phyloP scores from a whole-genome alignment of 2,113 vertebrate species.

The Ramphastos sulfuratus region DNA sequence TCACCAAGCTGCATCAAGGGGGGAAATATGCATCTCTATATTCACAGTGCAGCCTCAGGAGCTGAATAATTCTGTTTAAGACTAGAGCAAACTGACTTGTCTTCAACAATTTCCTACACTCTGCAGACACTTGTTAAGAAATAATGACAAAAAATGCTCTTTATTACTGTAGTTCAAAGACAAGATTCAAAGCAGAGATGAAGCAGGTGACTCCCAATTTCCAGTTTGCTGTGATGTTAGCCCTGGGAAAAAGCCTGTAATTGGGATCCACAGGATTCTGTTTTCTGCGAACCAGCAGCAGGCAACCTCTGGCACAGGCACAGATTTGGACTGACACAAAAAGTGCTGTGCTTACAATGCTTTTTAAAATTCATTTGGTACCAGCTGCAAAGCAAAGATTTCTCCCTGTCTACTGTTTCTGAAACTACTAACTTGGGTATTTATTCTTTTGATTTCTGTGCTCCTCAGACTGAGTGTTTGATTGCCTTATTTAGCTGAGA shows the following conservation, averaged over 20 bases:
- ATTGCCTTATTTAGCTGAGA: neutral
- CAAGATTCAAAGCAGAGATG: conserved; percentile 42
- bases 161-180: conserved; percentile 46
- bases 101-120: conserved; percentile 44
- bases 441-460: conserved; percentile 37
- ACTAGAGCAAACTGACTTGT: conserved; percentile 47
- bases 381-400: neutral
- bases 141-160: conserved; percentile 54
- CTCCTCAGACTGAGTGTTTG: neutral
- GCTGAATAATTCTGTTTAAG: conserved; percentile 52
- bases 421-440: neutral
- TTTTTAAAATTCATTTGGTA: conserved; percentile 30
- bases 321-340: neutral
- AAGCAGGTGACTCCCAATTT: conserved; percentile 51
- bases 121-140: conserved; percentile 47
- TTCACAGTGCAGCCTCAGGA: neutral
- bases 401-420: neutral
- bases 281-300: conserved; percentile 5
- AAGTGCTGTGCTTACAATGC: neutral
- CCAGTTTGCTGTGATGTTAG: conserved; percentile 7
- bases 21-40: neutral
- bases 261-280: conserved; percentile 32
- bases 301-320: neutral
- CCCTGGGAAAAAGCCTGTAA: conserved; percentile 13
- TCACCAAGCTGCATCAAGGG: neutral